Evolutionary conservation across 37 sponge, comb jelly and placozoan species (phyloP).

Genomic region (Crambe crambe): DNA sequence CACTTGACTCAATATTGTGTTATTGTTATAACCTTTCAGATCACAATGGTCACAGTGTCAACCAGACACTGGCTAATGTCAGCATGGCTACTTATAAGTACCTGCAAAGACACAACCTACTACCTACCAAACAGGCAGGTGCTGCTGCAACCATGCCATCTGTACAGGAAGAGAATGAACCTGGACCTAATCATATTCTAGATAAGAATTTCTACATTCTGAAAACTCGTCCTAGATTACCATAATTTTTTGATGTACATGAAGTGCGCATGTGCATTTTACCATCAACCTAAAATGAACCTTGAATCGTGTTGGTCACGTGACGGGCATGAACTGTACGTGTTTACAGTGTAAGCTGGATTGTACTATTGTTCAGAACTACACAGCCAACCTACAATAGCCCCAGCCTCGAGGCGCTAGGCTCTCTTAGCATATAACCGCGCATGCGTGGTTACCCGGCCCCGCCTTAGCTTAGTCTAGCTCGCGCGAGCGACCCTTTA

Average conservation of each 20-base stretch:
- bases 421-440: background rate
- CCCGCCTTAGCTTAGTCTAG: too few species aligned
- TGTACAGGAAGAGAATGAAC: background rate
- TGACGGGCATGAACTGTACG: too few species aligned
- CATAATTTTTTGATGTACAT: conserved; percentile 10
- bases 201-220: conserved; percentile 40
- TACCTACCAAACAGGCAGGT: background rate
- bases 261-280: too few species aligned
- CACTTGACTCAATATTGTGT: too few species aligned
- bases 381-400: too few species aligned
- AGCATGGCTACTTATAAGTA: conserved; percentile 43
- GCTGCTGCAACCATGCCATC: background rate
- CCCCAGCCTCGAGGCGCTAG: too few species aligned
- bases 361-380: too few species aligned
- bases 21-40: background rate
- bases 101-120: conserved; percentile 9
- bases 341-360: too few species aligned
- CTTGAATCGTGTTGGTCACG: too few species aligned
- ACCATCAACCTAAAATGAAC: too few species aligned
- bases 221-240: conserved; percentile 35
- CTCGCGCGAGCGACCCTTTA: too few species aligned
- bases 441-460: background rate
- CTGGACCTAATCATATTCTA: conserved; percentile 1
- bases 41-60: background rate
- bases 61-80: background rate